phyloP scores from a whole-genome alignment of 35 echinoderm and acorn worm genomes.

The Hemicentrotus pulcherrimus region DNA sequence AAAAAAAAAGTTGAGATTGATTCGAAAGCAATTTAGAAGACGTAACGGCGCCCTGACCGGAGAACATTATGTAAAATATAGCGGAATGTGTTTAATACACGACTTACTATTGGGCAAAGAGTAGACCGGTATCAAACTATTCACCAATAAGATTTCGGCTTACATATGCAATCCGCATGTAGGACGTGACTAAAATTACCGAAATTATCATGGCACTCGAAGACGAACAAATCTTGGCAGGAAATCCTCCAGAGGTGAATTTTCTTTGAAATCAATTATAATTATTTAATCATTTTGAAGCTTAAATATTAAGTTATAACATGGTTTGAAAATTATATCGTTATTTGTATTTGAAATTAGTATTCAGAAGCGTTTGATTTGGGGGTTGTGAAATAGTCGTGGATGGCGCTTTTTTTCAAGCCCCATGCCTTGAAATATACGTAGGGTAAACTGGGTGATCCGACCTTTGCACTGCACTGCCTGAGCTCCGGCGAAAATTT shows the following conservation, averaged over 20 bases:
- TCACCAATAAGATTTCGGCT: background rate
- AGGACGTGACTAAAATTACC: background rate
- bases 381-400: background rate
- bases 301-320: background rate
- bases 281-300: background rate
- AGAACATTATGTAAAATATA: too few species aligned
- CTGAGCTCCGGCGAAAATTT: too few species aligned
- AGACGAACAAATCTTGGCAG: slow-evolving; percentile 52
- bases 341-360: background rate
- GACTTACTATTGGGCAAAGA: background rate
- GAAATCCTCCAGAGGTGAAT: slow-evolving; percentile 74
- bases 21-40: too few species aligned
- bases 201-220: slow-evolving; percentile 66
- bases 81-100: background rate
- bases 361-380: background rate
- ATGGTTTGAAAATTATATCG: background rate
- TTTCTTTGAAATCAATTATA: background rate
- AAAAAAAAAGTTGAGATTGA: too few species aligned
- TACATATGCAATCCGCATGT: background rate
- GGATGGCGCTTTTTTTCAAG: background rate
- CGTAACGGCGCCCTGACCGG: too few species aligned
- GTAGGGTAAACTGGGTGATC: background rate
- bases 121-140: background rate
- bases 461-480: background rate
- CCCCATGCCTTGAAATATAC: background rate